These are phyloP conservation scores for Scaptomyza parva DNA, from an alignment of 2,888 invertebrate species.

Conservation along the genomic window DNA sequence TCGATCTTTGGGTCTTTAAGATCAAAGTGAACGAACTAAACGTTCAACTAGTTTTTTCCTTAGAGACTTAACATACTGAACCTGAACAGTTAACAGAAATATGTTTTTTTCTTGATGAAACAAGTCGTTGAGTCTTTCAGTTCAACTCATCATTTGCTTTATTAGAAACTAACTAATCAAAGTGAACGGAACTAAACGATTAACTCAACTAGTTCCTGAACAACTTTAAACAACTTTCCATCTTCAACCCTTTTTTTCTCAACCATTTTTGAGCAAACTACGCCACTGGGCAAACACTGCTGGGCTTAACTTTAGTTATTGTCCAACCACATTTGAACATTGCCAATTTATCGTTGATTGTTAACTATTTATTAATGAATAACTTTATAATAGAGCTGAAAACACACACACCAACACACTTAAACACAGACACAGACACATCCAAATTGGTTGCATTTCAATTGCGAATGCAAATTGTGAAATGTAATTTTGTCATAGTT, in stretches of 20 bases:
- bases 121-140: too few relatives aligned
- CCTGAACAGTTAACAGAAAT: too few relatives aligned
- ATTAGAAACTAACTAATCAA: too few relatives aligned
- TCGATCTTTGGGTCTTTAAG: too few relatives aligned
- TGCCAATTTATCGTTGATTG: conserved; percentile 75
- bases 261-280: not conserved
- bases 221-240: too few relatives aligned
- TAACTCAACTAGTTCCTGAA: too few relatives aligned
- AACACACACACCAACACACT: conserved; percentile 14
- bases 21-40: too few relatives aligned
- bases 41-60: too few relatives aligned
- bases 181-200: too few relatives aligned
- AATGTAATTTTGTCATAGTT: conserved; percentile 65
- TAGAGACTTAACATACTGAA: too few relatives aligned
- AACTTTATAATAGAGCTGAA: conserved; percentile 66
- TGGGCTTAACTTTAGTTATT: conserved; percentile 3
- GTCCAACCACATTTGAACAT: conserved; percentile 42
- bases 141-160: too few relatives aligned
- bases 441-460: conserved; percentile 33
- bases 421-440: conserved; percentile 6
- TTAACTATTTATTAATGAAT: conserved; percentile 78
- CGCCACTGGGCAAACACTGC: conserved; percentile 40
- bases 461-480: conserved; percentile 55
- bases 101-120: too few relatives aligned
- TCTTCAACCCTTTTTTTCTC: not conserved